These are phyloP conservation scores for Scolopax mira DNA, from an alignment of 2,113 vertebrate species.

Conservation along the genomic window DNA sequence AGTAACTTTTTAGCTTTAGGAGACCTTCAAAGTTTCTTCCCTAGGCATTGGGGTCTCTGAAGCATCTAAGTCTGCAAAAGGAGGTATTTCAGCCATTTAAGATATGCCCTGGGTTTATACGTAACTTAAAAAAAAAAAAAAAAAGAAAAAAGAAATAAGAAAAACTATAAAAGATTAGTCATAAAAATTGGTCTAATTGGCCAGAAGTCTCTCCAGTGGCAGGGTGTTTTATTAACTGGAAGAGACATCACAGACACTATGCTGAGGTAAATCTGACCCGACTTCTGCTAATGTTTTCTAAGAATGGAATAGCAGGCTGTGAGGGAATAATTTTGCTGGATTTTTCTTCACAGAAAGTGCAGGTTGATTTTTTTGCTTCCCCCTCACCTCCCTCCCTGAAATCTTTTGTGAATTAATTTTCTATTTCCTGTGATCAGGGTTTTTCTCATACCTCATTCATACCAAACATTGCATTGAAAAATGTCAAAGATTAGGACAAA, in stretches of 20 bases:
- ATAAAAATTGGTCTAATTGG: slow-evolving; percentile 63
- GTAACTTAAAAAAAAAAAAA: background rate
- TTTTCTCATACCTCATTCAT: slow-evolving; percentile 39
- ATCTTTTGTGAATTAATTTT: slow-evolving; percentile 36
- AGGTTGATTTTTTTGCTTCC: background rate
- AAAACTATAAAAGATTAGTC: slow-evolving; percentile 31
- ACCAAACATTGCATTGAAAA: slow-evolving; percentile 39
- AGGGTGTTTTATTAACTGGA: slow-evolving; percentile 63
- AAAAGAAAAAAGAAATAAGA: background rate
- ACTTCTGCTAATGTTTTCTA: slow-evolving; percentile 45
- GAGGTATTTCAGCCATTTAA: slow-evolving; percentile 41
- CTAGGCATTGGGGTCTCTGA: background rate
- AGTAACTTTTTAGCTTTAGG: slow-evolving; percentile 36
- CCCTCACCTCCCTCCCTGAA: background rate
- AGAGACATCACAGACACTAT: slow-evolving; percentile 46
- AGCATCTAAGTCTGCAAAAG: slow-evolving; percentile 30
- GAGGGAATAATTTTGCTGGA: background rate
- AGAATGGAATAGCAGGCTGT: background rate
- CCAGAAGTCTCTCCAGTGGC: slow-evolving; percentile 55
- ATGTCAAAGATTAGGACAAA: slow-evolving; percentile 44
- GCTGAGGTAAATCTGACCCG: slow-evolving; percentile 43
- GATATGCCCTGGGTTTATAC: slow-evolving; percentile 20
- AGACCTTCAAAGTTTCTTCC: slow-evolving; percentile 50
- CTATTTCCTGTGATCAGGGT: slow-evolving; percentile 39
- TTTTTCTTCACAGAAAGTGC: slow-evolving; percentile 27